Evolutionary conservation across 2,888 invertebrate species (phyloP).

Genomic region (Encarsia formosa): DNA sequence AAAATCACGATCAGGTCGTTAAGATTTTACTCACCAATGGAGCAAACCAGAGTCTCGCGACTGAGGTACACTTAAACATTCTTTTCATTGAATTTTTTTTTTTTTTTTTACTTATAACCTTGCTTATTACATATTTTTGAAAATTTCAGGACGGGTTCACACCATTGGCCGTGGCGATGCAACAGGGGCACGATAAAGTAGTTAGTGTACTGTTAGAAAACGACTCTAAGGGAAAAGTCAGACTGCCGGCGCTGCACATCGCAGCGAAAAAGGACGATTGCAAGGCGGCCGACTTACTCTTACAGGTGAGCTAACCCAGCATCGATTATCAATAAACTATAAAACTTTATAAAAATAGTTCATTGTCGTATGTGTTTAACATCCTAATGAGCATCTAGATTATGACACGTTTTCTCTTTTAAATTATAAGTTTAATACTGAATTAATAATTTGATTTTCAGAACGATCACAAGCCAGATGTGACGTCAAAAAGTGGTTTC

Average conservation of each 20-base stretch:
- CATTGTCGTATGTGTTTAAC: conserved; percentile 5
- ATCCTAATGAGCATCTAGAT: background rate
- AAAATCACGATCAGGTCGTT: conserved; percentile 92
- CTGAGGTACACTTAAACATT: conserved; percentile 65
- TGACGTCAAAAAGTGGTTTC: conserved; percentile 95
- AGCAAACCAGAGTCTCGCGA: conserved; percentile 93
- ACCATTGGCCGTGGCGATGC: conserved; percentile 97
- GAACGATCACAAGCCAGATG: conserved; percentile 96
- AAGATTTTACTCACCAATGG: conserved; percentile 85
- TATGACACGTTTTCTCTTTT: background rate
- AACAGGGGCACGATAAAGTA: conserved; percentile 95
- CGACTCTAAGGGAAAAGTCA: conserved; percentile 92
- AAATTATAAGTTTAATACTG: too few relatives aligned
- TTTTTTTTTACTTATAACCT: background rate
- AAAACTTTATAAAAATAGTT: conserved; percentile 9
- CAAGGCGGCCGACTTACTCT: conserved; percentile 85
- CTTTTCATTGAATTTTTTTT: background rate
- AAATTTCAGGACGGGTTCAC: conserved; percentile 93
- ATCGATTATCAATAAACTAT: conserved; percentile 15
- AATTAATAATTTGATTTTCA: too few relatives aligned
- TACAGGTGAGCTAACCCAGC: conserved; percentile 60
- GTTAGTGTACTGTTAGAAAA: conserved; percentile 94
- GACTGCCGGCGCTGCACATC: conserved; percentile 94
- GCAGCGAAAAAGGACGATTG: conserved; percentile 99
- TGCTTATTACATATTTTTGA: conserved; percentile 27